Percentiles rank a stretch among this genome's conserved stretches.
Evolutionary conservation across 2,797 vertebrate genomes (phyloP).

Genomic region (Halcyon chelicuti): DNA sequence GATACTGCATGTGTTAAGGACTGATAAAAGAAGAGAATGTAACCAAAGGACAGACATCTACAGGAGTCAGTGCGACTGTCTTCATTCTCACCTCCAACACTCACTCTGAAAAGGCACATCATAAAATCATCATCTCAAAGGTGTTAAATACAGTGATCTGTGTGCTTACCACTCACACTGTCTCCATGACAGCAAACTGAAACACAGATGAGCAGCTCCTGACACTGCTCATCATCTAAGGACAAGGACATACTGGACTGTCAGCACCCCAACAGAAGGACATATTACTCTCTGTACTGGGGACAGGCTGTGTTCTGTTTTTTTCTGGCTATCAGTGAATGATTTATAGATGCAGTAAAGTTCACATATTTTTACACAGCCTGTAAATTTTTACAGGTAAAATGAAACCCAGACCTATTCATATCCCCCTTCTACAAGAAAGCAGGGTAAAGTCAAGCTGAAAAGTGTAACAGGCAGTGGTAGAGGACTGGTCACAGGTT

Average conservation of each 20-base stretch:
- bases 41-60: background rate
- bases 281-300: background rate
- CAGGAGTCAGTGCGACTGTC: fast-evolving
- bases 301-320: background rate
- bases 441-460: background rate
- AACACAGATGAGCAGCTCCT: background rate
- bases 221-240: background rate
- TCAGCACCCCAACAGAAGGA: background rate
- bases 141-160: background rate
- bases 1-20: fast-evolving
- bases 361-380: background rate
- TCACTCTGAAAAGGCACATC: background rate
- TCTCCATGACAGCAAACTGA: background rate
- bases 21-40: background rate
- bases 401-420: background rate
- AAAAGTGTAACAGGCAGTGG: background rate
- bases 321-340: background rate
- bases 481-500: background rate
- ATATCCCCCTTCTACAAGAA: background rate
- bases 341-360: background rate
- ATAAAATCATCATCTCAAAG: background rate
- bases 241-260: background rate
- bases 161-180: background rate
- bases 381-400: background rate
- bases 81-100: background rate